Evolutionary conservation across 2,113 vertebrate genomes (phyloP), one percentile per base, ranked within the genome.

Genomic region (Rhinolophus ferrumequinum): DNA sequence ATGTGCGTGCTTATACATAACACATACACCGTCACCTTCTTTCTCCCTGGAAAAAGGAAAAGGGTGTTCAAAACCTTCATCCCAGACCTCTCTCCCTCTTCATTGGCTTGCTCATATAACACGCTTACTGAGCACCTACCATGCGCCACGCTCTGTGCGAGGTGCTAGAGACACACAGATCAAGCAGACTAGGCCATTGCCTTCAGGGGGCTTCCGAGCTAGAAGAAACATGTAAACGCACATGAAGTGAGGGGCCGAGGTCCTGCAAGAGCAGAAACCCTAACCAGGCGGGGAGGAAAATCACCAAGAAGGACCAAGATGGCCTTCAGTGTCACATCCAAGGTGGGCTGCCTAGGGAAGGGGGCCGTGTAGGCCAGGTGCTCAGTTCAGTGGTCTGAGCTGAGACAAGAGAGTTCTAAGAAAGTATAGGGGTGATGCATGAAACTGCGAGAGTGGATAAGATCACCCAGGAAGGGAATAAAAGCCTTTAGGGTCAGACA

Each of bases 331-430:
- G 58, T 18, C n/a, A 85, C 7, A 75, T n/a, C 70, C 38, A 60
- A 67, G 41, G 52, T 13, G 13, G 35, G 50, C 6, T n/a, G 21
- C 9, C 56, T 60, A 13, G 7, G 28, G 24, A 88, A 92, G 62
- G 38, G 41, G 21, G 38, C 8, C n/a, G 62, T 9, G 6, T 9
- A 67, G 88, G 41, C n/a, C n/a, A 85, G 77, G 60, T 81, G 41
- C 60, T 92, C 41, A 72, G 47, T 50, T 92, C 50, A 82, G 58
- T 30, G 33, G 21, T 75, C 67, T 84, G 44, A 88, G 69, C 21
- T 44, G 35, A 95, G 33, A 75, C 28, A 92, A 96, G 75, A 73
- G 85, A 95, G 87, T 60, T 33, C 77, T 75, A 62, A 94, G 77
- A 83, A 72, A 82, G 88, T 54, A 67, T 50, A 56, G 22, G 35